These are phyloP conservation scores for Osmoderma eremita DNA, from an alignment of 2,888 invertebrate species.

Conservation along the genomic window DNA sequence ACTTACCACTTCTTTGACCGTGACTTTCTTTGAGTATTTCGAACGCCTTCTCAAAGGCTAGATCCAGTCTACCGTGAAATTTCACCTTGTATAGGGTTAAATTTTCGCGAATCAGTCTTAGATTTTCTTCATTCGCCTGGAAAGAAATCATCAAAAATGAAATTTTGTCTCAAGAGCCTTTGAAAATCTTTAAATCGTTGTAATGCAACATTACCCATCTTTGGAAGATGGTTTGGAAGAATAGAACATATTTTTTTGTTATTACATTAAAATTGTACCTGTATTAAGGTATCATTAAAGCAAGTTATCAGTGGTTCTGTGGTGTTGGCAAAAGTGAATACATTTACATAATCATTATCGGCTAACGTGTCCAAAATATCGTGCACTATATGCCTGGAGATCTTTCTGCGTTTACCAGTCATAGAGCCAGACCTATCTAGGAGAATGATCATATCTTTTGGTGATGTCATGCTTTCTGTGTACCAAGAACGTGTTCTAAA, in stretches of 20 bases:
- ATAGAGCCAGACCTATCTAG: slow-evolving; percentile 76
- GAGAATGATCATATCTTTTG: slow-evolving; percentile 87
- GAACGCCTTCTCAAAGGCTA: slow-evolving; percentile 78
- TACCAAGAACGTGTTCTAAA: slow-evolving; percentile 96
- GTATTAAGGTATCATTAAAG: slow-evolving; percentile 77
- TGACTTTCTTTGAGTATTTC: slow-evolving; percentile 71
- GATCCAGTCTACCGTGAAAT: slow-evolving; percentile 55
- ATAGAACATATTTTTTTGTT: background rate
- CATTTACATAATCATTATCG: slow-evolving; percentile 98
- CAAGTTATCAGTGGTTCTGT: slow-evolving; percentile 86
- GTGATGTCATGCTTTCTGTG: slow-evolving; percentile 96
- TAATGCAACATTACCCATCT: background rate
- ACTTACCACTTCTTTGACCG: slow-evolving; percentile 44
- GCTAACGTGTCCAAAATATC: slow-evolving; percentile 95
- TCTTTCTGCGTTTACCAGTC: slow-evolving; percentile 76
- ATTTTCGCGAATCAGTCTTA: slow-evolving; percentile 60
- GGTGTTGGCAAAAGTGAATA: slow-evolving; percentile 87
- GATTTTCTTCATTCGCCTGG: slow-evolving; percentile 62
- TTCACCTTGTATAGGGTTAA: slow-evolving; percentile 54
- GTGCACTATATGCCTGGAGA: slow-evolving; percentile 85
- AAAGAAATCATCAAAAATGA: slow-evolving; percentile 37
- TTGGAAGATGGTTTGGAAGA: background rate
- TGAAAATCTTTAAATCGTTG: too few species aligned
- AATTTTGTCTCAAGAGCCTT: background rate
- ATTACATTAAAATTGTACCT: too few species aligned